These are phyloP conservation scores for Hyles euphorbiae DNA, from an alignment of 1,140 invertebrate genomes.

Conservation along the genomic window DNA sequence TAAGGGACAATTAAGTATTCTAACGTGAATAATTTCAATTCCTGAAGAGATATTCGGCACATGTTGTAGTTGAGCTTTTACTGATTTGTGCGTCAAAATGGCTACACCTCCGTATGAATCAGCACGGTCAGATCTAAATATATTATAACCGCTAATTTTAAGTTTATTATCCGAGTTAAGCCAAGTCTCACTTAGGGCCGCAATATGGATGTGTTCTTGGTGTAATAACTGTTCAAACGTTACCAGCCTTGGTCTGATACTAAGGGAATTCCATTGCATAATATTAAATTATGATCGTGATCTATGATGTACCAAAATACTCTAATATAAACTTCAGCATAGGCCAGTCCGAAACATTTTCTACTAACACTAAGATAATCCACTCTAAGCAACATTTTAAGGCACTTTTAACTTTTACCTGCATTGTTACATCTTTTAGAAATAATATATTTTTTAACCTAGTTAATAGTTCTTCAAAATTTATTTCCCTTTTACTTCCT, in stretches of 20 bases:
- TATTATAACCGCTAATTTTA: not conserved
- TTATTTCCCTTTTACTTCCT: not conserved
- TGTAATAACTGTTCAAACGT: not conserved
- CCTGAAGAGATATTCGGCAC: not conserved
- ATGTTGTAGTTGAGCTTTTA: not conserved
- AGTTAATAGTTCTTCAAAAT: not conserved
- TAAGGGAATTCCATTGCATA: constrained; percentile 2
- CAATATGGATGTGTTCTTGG: constrained; percentile 1
- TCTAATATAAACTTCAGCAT: constrained; percentile 17
- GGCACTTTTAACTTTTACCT: constrained; percentile 10
- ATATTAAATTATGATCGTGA: not conserved
- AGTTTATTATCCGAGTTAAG: not conserved
- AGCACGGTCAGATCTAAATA: not conserved
- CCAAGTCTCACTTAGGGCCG: constrained; percentile 1
- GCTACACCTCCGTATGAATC: not conserved
- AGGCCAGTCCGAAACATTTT: constrained; percentile 22
- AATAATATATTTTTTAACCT: not conserved
- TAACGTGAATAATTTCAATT: constrained; percentile 13
- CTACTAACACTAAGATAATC: constrained; percentile 18
- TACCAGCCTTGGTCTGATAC: not conserved
- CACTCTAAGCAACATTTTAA: constrained; percentile 19
- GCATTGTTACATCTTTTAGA: not conserved
- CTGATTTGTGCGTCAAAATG: not conserved
- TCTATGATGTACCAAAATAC: constrained; percentile 5
- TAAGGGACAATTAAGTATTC: constrained; percentile 19